A percentile compares a stretch with the other conserved stretches of the same genome.
Conservation (phyloP, 2,888 invertebrate species). For the Saturnia japonica region DNA sequence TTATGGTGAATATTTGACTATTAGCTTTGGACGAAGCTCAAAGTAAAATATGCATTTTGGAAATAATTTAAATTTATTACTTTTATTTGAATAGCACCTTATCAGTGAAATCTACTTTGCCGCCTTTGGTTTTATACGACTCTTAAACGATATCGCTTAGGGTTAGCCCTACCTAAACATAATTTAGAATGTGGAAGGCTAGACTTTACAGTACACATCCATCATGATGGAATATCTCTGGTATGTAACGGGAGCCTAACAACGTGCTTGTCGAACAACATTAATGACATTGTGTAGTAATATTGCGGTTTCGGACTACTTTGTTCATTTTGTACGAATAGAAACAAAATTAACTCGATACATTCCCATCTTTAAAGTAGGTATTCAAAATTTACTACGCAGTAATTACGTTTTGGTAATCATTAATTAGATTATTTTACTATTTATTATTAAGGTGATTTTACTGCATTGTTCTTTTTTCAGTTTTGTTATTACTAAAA, state of each 20-base stretch:
- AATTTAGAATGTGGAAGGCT: constrained; percentile 3
- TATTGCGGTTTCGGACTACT: neutral
- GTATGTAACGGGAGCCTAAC: constrained; percentile 36
- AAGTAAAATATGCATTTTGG: no score
- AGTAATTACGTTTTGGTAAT: neutral
- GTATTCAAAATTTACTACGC: neutral
- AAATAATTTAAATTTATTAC: no score
- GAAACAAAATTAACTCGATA: neutral
- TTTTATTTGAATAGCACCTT: no score
- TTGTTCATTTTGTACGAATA: neutral
- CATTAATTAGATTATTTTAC: neutral
- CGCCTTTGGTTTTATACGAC: no score
- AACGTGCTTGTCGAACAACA: constrained; percentile 36
- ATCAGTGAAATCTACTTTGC: no score
- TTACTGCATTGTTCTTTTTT: no score
- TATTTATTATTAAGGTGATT: no score
- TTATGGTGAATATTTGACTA: no score
- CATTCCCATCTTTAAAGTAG: neutral
- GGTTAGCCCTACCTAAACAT: no score
- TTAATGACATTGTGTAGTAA: constrained; percentile 37
- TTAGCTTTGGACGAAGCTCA: no score
- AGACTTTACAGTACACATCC: constrained; percentile 24
- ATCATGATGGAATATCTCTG: constrained; percentile 32
- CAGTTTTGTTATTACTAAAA: no score
- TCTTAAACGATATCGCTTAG: no score